phyloP scores from a whole-genome alignment of 2,888 invertebrate species.

The Biston stratarius region DNA sequence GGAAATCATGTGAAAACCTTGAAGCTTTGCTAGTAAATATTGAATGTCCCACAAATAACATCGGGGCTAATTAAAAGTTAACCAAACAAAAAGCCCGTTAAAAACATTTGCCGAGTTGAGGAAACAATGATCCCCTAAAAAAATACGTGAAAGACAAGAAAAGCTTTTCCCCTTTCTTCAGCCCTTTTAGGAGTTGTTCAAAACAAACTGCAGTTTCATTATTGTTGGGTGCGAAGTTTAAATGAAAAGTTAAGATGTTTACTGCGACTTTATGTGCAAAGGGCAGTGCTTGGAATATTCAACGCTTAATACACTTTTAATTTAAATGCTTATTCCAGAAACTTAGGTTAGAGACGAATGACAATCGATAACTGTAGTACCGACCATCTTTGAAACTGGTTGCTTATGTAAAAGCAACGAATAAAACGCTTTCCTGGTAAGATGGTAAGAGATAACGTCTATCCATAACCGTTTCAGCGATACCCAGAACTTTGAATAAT shows the following conservation, averaged over 20 bases:
- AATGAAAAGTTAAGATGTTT: constrained; percentile 24
- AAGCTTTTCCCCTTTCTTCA: constrained; percentile 13
- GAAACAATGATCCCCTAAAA: constrained; percentile 14
- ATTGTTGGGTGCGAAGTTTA: constrained; percentile 15
- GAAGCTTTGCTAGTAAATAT: neutral
- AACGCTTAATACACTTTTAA: no score
- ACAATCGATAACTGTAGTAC: no score
- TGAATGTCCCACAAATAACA: neutral
- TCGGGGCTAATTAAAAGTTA: constrained; percentile 18
- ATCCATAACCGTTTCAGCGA: no score
- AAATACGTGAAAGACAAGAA: constrained; percentile 19
- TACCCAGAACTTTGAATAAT: no score
- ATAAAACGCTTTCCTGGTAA: no score
- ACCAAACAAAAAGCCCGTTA: constrained; percentile 13
- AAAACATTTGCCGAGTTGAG: constrained; percentile 21
- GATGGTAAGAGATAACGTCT: no score
- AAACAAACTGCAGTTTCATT: constrained; percentile 31
- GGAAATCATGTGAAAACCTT: neutral
- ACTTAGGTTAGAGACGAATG: neutral
- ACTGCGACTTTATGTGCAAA: constrained; percentile 1
- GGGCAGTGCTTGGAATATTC: neutral
- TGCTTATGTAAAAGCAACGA: no score
- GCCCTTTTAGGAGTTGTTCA: constrained; percentile 18
- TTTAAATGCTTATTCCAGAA: no score
- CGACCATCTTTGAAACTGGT: no score